Percentiles rank a stretch among this genome's conserved stretches.
Evolutionary conservation across 2,113 vertebrate species (phyloP).

Genomic region (Zosterops borbonicus): DNA sequence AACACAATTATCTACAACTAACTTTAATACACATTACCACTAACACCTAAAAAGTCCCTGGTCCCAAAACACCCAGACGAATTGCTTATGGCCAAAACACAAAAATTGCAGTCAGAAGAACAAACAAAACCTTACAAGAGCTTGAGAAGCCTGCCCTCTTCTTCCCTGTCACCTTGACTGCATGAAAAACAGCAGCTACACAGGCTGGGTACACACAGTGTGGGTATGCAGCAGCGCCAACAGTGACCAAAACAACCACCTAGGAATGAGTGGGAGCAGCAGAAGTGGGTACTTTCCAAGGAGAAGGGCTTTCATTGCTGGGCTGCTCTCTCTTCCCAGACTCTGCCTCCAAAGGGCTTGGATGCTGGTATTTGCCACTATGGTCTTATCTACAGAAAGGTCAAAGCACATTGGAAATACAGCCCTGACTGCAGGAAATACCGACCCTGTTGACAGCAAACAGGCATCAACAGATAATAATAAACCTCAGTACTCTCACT

Average conservation of each 20-base stretch:
- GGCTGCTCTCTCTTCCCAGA: background rate
- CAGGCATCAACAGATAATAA: background rate
- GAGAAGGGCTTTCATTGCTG: background rate
- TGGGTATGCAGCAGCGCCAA: background rate
- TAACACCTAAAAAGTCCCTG: background rate
- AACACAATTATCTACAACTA: background rate
- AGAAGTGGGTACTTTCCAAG: background rate
- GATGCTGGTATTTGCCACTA: background rate
- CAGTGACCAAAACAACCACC: background rate
- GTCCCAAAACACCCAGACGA: background rate
- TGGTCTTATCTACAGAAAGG: background rate
- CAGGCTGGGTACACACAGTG: fast-evolving
- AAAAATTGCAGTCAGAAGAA: conserved; percentile 22
- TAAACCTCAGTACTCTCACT: background rate
- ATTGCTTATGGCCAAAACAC: conserved; percentile 19
- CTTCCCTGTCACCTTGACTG: background rate
- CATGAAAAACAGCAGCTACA: background rate
- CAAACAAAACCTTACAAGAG: conserved; percentile 38
- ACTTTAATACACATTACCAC: background rate
- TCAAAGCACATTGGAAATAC: background rate
- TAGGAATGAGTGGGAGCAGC: background rate
- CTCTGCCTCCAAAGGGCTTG: background rate
- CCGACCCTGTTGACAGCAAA: background rate
- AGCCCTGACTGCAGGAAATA: background rate
- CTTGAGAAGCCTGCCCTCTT: conserved; percentile 23